phyloP scores from a whole-genome alignment of 2,888 invertebrate species.

The Suillia variegata region DNA sequence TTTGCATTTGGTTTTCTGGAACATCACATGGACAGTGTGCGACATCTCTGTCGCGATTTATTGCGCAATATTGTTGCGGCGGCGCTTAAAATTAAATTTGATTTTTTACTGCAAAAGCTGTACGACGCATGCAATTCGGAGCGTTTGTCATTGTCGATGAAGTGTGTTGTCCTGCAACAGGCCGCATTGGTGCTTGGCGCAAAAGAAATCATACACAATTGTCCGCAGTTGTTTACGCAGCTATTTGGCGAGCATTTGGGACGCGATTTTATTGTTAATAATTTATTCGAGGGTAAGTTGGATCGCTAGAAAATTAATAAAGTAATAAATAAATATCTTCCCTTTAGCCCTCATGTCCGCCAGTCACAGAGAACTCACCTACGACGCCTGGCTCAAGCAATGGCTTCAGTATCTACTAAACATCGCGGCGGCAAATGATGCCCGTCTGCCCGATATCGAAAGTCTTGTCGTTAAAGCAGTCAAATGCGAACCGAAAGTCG shows the following conservation, averaged over 20 bases:
- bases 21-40: conserved; percentile 70
- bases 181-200: conserved; percentile 45
- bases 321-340: not conserved
- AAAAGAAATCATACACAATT: conserved; percentile 35
- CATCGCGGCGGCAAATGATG: conserved; percentile 36
- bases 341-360: conserved; percentile 61
- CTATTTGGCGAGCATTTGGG: conserved; percentile 46
- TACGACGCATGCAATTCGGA: conserved; percentile 43
- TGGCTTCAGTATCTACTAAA: conserved; percentile 62
- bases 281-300: conserved; percentile 62
- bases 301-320: too few species aligned
- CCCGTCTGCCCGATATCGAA: conserved; percentile 44
- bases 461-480: conserved; percentile 51
- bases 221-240: conserved; percentile 38
- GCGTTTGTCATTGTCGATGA: conserved; percentile 38
- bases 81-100: conserved; percentile 45
- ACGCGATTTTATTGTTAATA: conserved; percentile 62
- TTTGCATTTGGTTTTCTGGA: conserved; percentile 69
- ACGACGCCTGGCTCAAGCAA: conserved; percentile 60
- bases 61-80: conserved; percentile 61
- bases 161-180: conserved; percentile 50
- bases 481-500: conserved; percentile 44
- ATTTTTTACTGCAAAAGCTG: conserved; percentile 39
- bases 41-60: conserved; percentile 66
- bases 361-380: conserved; percentile 56